Evolutionary conservation across 1,140 invertebrate species (phyloP).

Genomic region (Solenopsis invicta): DNA sequence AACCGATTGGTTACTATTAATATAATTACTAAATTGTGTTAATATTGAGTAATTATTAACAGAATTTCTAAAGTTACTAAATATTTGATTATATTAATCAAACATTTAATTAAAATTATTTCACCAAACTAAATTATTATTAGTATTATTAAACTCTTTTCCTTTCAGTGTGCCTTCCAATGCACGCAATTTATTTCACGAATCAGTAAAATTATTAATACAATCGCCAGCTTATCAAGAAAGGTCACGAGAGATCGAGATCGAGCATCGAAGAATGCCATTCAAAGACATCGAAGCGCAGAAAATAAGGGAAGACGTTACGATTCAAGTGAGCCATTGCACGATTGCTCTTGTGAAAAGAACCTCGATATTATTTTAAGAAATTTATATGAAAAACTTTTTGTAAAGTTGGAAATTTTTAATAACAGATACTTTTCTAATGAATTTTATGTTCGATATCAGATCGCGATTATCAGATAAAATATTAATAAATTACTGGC

Average conservation of each 20-base stretch:
- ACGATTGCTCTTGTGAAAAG: neutral
- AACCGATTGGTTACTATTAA: too few species aligned
- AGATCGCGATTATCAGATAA: neutral
- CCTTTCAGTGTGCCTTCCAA: neutral
- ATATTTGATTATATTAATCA: too few species aligned
- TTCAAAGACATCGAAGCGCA: conserved; percentile 84
- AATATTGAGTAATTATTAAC: too few species aligned
- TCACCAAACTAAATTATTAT: too few species aligned
- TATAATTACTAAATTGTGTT: too few species aligned
- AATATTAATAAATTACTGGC: neutral
- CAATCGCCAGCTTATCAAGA: conserved; percentile 77
- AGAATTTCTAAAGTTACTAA: too few species aligned
- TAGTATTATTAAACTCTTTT: too few species aligned
- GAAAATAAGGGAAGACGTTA: conserved; percentile 82
- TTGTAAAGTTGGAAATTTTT: neutral
- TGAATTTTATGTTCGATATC: neutral
- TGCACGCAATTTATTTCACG: neutral
- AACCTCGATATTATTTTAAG: neutral
- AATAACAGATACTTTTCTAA: neutral
- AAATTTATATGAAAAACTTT: neutral
- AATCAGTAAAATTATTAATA: neutral
- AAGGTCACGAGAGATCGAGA: conserved; percentile 57
- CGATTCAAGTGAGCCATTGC: conserved; percentile 80
- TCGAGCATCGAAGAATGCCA: conserved; percentile 40
- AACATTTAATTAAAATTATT: too few species aligned